These are phyloP conservation scores for Drosophila kuntzei DNA, from an alignment of 2,888 invertebrate species.

Conservation along the genomic window DNA sequence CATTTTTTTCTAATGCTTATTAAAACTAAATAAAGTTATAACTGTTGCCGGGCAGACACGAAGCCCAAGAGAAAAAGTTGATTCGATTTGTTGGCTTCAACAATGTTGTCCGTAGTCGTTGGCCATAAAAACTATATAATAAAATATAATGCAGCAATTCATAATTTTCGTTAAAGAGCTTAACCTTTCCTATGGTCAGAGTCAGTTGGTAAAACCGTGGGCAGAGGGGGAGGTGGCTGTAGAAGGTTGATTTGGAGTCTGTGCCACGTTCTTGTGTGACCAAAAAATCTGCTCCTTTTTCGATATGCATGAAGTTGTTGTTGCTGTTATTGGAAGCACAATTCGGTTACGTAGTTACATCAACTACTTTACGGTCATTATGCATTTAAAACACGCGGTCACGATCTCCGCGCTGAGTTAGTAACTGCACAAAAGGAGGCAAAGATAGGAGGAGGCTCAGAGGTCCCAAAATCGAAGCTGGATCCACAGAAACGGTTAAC, in stretches of 20 bases:
- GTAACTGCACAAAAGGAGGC: conserved; percentile 72
- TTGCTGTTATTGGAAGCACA: conserved; percentile 66
- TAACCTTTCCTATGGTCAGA: conserved; percentile 71
- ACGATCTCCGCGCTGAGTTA: conserved; percentile 84
- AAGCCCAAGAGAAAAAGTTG: conserved; percentile 20
- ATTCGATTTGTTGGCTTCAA: conserved; percentile 19
- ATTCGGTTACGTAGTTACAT: conserved; percentile 69
- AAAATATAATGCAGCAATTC: conserved; percentile 82
- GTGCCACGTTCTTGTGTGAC: conserved; percentile 66
- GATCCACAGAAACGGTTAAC: conserved; percentile 43
- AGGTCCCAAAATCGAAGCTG: conserved; percentile 62
- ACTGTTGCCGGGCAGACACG: conserved; percentile 66
- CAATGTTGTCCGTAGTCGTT: conserved; percentile 29
- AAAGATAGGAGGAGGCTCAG: conserved; percentile 17
- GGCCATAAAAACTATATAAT: conserved; percentile 63
- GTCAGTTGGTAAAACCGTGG: neutral
- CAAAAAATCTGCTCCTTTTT: conserved; percentile 67
- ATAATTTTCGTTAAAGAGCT: conserved; percentile 83
- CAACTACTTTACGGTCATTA: conserved; percentile 85
- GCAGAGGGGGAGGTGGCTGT: neutral
- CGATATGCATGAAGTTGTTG: conserved; percentile 62
- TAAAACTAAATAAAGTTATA: conserved; percentile 83
- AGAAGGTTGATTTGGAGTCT: conserved; percentile 17
- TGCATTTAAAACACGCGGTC: conserved; percentile 86
- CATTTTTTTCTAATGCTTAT: conserved; percentile 60